Percentiles rank a stretch among this genome's conserved stretches.
These are phyloP conservation scores for Dascillus cervinus DNA, from an alignment of 2,888 invertebrate species.

Conservation along the genomic window DNA sequence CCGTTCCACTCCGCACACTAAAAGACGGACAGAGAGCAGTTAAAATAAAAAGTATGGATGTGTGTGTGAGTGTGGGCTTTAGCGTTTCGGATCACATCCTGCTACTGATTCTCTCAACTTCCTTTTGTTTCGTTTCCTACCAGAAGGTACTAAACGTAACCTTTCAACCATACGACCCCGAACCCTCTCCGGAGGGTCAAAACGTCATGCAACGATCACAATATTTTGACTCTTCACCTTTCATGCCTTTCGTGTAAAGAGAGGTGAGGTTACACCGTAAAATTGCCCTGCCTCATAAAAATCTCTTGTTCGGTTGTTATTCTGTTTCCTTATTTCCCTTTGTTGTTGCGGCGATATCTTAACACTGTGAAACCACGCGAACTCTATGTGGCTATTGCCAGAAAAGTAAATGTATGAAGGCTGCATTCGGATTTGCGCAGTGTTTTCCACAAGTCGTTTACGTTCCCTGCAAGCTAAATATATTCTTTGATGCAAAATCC, in stretches of 20 bases:
- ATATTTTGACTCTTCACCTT: slow-evolving; percentile 11
- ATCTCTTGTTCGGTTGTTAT: slow-evolving; percentile 5
- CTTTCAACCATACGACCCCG: slow-evolving; percentile 1
- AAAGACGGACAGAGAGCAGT: slow-evolving; percentile 16
- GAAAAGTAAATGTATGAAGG: no score
- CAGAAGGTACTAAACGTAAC: slow-evolving; percentile 7
- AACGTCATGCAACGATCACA: slow-evolving; percentile 7
- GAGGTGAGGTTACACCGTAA: slow-evolving; percentile 11
- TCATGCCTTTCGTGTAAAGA: slow-evolving; percentile 6
- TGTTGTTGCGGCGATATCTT: slow-evolving; percentile 8
- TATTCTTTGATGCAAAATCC: no score
- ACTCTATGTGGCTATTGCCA: slow-evolving; percentile 5
- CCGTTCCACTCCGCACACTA: slow-evolving; percentile 12
- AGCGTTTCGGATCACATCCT: slow-evolving; percentile 14
- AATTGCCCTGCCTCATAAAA: slow-evolving; percentile 7
- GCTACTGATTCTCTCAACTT: no score
- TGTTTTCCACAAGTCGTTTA: no score
- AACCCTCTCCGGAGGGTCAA: slow-evolving; percentile 6
- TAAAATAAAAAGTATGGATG: slow-evolving; percentile 18
- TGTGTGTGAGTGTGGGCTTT: no score
- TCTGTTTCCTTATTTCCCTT: slow-evolving; percentile 6
- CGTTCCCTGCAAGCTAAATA: no score
- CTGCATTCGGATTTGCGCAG: no score
- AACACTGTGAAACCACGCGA: slow-evolving; percentile 8
- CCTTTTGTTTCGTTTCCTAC: slow-evolving; percentile 7